Evolutionary conservation across 2,797 vertebrate species (phyloP).

Genomic region (Accipiter fasciatus): DNA sequence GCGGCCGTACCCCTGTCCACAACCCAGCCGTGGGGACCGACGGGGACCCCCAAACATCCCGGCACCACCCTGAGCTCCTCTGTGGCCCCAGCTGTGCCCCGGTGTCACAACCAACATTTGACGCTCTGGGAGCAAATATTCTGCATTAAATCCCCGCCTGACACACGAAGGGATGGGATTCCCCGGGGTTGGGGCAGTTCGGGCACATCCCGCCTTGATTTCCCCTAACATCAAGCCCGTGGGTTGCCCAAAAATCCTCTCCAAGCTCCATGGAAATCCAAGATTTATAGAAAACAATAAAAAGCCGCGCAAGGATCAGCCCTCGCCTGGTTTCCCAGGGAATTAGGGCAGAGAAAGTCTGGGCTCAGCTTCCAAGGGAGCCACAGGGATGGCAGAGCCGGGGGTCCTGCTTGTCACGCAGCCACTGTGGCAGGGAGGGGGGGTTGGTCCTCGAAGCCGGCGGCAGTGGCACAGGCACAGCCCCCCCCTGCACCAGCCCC

Average conservation of each 20-base stretch:
- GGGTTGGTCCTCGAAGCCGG: background rate
- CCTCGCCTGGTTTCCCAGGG: background rate
- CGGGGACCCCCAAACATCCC: background rate
- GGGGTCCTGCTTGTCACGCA: background rate
- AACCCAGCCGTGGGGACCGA: rapidly evolving
- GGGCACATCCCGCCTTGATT: rapidly evolving
- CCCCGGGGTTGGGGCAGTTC: rapidly evolving
- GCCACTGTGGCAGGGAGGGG: rapidly evolving
- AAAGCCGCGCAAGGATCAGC: background rate
- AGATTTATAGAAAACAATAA: background rate
- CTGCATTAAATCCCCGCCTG: rapidly evolving
- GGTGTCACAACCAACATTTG: rapidly evolving
- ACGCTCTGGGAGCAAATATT: background rate
- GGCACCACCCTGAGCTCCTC: background rate
- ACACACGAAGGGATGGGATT: rapidly evolving
- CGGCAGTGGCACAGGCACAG: rapidly evolving
- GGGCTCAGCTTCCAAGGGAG: background rate
- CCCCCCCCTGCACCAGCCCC: background rate
- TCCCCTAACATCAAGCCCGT: rapidly evolving
- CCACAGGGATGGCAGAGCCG: rapidly evolving
- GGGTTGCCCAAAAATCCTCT: background rate
- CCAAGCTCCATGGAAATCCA: rapidly evolving
- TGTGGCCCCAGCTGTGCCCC: rapidly evolving
- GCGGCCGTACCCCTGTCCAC: rapidly evolving
- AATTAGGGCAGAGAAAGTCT: constrained; percentile 2